phyloP scores from a whole-genome alignment of 2,888 invertebrate species.

The Creontiades dilutus region DNA sequence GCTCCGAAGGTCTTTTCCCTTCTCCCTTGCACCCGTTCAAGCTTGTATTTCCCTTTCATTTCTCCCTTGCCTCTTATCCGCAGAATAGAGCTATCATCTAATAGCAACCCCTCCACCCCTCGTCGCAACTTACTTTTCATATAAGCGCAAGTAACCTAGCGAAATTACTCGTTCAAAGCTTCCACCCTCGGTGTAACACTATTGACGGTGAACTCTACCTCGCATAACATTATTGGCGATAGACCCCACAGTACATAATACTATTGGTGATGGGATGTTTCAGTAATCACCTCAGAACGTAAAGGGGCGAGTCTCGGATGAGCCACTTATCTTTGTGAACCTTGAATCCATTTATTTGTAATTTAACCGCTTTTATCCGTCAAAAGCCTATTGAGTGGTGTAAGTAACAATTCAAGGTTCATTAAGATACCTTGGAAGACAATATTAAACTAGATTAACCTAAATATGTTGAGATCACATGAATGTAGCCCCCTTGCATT shows the following conservation, averaged over 20 bases:
- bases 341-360: not conserved
- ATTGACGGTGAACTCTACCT: not conserved
- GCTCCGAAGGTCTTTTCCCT: not conserved
- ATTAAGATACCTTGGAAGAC: too few species aligned
- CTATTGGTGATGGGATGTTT: not conserved
- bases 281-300: not conserved
- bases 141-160: not conserved
- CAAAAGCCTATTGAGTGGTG: not conserved
- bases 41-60: not conserved
- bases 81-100: not conserved
- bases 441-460: too few species aligned
- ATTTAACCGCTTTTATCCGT: not conserved
- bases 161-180: not conserved
- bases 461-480: too few species aligned
- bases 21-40: not conserved
- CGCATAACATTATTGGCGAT: conserved; percentile 21
- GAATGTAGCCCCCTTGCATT: too few species aligned
- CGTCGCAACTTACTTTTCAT: not conserved
- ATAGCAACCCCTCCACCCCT: not conserved
- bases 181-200: not conserved
- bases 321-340: not conserved
- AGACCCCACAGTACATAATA: not conserved
- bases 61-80: not conserved
- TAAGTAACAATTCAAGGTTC: too few species aligned
- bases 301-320: not conserved